Evolutionary conservation across 2,797 vertebrate species (phyloP).

Genomic region (Eutrigla gurnardus): DNA sequence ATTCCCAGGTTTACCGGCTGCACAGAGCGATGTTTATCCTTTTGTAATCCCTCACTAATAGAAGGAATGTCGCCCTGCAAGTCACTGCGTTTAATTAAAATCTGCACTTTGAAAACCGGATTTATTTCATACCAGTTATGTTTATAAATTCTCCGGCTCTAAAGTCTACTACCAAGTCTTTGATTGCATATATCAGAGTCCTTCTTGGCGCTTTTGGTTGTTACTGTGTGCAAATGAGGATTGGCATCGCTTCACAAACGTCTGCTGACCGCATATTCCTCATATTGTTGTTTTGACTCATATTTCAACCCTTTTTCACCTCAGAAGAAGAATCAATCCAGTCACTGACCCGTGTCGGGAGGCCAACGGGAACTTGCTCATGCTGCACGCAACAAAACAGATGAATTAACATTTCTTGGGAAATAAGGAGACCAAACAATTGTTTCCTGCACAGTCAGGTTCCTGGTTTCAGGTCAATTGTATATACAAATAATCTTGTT

Average conservation of each 20-base stretch:
- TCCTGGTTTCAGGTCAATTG: constrained; percentile 20
- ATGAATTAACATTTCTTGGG: background rate
- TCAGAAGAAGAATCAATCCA: constrained; percentile 36
- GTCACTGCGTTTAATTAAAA: background rate
- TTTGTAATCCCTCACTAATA: background rate
- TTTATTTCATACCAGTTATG: background rate
- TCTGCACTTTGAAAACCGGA: too few relatives aligned
- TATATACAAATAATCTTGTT: constrained; percentile 16
- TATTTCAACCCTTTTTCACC: constrained; percentile 23
- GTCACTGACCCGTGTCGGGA: constrained; percentile 14
- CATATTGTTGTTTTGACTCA: constrained; percentile 32
- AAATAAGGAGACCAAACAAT: constrained; percentile 19
- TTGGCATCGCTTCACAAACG: background rate
- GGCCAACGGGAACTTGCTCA: background rate
- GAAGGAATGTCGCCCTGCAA: background rate
- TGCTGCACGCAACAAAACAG: constrained; percentile 8
- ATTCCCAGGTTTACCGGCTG: constrained; percentile 8
- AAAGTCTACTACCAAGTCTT: background rate
- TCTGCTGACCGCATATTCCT: constrained; percentile 28
- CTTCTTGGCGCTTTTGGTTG: background rate
- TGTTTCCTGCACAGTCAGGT: constrained; percentile 1
- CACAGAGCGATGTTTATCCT: background rate
- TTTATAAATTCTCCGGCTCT: background rate
- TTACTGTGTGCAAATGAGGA: constrained; percentile 28
- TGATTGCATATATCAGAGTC: background rate